Evolutionary conservation across 1,140 invertebrate species (phyloP).

Genomic region (Pseudachorutes palmiensis): DNA sequence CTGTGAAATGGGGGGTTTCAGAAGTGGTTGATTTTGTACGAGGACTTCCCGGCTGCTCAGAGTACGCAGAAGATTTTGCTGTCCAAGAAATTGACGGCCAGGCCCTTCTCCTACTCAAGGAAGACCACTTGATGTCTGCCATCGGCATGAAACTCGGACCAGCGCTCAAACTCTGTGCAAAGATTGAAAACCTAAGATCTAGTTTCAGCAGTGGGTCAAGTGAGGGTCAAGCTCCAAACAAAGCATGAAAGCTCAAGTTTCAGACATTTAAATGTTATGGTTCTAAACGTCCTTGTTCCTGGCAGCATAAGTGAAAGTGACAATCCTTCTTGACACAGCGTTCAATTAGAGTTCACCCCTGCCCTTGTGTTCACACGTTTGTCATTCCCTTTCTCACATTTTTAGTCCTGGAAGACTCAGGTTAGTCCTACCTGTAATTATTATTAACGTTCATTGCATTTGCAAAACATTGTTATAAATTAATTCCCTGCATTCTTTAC

Average conservation of each 20-base stretch:
- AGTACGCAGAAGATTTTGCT: conserved; percentile 90
- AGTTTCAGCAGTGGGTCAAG: background rate
- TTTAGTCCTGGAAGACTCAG: too few species aligned
- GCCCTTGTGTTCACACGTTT: too few species aligned
- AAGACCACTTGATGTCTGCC: conserved; percentile 78
- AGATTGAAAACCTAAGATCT: conserved; percentile 25
- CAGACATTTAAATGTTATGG: background rate
- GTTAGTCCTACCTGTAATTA: too few species aligned
- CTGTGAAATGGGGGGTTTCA: conserved; percentile 61
- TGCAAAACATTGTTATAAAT: too few species aligned
- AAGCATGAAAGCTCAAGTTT: conserved; percentile 86
- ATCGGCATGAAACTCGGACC: conserved; percentile 89
- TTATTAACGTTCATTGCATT: too few species aligned
- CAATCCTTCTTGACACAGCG: background rate
- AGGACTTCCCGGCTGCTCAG: conserved; percentile 74
- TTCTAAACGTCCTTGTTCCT: background rate
- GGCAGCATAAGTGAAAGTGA: background rate
- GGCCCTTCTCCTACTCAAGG: conserved; percentile 73
- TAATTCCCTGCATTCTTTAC: too few species aligned
- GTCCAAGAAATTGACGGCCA: conserved; percentile 86
- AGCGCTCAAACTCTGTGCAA: conserved; percentile 62
- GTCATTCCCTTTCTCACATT: too few species aligned
- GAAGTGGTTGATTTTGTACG: conserved; percentile 36
- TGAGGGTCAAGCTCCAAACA: conserved; percentile 52
- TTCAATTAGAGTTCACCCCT: too few species aligned